Evolutionary conservation across 2,888 invertebrate genomes (phyloP).

Genomic region (Tenodera sinensis): DNA sequence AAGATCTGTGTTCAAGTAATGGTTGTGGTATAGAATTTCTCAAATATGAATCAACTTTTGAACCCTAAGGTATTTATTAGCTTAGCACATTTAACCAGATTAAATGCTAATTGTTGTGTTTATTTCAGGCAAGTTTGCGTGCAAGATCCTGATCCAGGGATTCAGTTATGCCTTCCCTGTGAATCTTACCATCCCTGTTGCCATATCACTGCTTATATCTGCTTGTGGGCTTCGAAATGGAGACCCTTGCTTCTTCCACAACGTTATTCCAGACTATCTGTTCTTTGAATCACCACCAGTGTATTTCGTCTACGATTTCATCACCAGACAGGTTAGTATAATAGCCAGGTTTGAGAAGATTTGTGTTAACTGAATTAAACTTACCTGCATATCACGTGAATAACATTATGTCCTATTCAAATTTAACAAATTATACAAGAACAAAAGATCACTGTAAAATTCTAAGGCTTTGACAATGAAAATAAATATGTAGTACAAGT

Average conservation of each 20-base stretch:
- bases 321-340: constrained; percentile 47
- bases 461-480: too few relatives aligned
- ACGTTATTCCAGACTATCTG: constrained; percentile 49
- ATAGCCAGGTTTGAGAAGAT: neutral
- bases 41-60: neutral
- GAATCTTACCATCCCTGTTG: constrained; percentile 69
- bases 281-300: constrained; percentile 53
- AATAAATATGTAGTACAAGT: too few relatives aligned
- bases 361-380: too few relatives aligned
- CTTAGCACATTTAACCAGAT: too few relatives aligned
- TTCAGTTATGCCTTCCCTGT: constrained; percentile 84
- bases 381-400: too few relatives aligned
- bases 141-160: constrained; percentile 84
- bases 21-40: too few relatives aligned
- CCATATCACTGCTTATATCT: constrained; percentile 64
- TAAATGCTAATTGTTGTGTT: neutral
- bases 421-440: too few relatives aligned
- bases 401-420: too few relatives aligned
- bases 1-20: too few relatives aligned
- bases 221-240: constrained; percentile 62
- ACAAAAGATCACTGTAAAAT: too few relatives aligned
- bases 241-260: constrained; percentile 64
- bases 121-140: constrained; percentile 70
- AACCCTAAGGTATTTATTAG: neutral
- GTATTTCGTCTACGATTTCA: constrained; percentile 52